Evolutionary conservation across 1,140 invertebrate genomes (phyloP).

Genomic region (Chymomyza costata): DNA sequence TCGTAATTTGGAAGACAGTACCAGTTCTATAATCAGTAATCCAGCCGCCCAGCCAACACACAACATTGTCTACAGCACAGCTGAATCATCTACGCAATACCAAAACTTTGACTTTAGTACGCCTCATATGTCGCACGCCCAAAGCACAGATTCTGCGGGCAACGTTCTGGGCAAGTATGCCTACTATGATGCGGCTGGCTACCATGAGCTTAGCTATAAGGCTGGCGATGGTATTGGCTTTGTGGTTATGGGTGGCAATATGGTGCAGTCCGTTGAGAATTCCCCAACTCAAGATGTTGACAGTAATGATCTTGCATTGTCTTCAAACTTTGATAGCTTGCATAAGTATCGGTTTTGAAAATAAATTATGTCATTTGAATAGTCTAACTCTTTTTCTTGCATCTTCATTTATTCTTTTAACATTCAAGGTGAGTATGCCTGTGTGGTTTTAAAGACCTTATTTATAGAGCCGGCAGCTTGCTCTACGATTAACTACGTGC

Average conservation of each 20-base stretch:
- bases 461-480: too few relatives aligned
- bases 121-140: slow-evolving; percentile 80
- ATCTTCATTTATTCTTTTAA: too few relatives aligned
- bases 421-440: too few relatives aligned
- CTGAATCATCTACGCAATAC: not conserved
- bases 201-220: slow-evolving; percentile 62
- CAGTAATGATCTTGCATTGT: slow-evolving; percentile 21
- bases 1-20: too few relatives aligned
- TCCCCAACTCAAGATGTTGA: slow-evolving; percentile 8
- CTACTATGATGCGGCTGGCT: slow-evolving; percentile 79
- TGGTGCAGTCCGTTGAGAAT: slow-evolving; percentile 38
- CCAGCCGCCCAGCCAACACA: not conserved
- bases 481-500: too few relatives aligned
- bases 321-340: slow-evolving; percentile 26
- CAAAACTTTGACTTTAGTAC: slow-evolving; percentile 44
- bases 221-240: slow-evolving; percentile 62
- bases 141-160: slow-evolving; percentile 81
- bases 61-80: not conserved
- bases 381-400: not conserved
- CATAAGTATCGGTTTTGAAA: slow-evolving; percentile 26
- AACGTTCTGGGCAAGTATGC: slow-evolving; percentile 83
- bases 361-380: not conserved
- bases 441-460: too few relatives aligned
- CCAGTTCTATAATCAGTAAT: too few relatives aligned
- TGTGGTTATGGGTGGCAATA: slow-evolving; percentile 62